phyloP scores from a whole-genome alignment of 1,140 invertebrate genomes.

The Aphaenogaster floridana region DNA sequence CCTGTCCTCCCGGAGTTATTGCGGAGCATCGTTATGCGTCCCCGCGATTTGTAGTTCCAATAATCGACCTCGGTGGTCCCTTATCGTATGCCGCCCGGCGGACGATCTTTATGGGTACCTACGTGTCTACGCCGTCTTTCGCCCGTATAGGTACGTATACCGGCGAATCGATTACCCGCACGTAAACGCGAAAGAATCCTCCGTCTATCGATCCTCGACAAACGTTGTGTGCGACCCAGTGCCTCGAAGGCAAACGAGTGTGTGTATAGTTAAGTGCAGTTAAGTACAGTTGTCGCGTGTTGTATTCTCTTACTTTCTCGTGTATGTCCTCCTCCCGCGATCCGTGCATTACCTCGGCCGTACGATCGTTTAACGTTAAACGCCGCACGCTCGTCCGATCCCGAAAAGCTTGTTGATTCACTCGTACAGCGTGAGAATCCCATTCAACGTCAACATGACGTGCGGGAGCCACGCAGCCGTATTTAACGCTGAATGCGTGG shows the following conservation, averaged over 20 bases:
- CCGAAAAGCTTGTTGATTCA: slow-evolving; percentile 26
- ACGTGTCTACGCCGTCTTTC: background rate
- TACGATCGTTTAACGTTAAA: slow-evolving; percentile 13
- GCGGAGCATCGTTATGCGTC: slow-evolving; percentile 39
- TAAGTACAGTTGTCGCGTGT: slow-evolving; percentile 27
- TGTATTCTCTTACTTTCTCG: slow-evolving; percentile 9
- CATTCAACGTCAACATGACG: slow-evolving; percentile 26
- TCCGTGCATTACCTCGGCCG: background rate
- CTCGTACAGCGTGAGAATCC: slow-evolving; percentile 14
- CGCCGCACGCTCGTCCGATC: slow-evolving; percentile 7
- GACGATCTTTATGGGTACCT: slow-evolving; percentile 29
- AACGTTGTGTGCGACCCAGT: slow-evolving; percentile 65
- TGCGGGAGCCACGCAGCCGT: background rate
- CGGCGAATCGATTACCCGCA: slow-evolving; percentile 68
- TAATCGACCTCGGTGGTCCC: slow-evolving; percentile 47
- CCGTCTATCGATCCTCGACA: slow-evolving; percentile 60
- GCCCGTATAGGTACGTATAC: background rate
- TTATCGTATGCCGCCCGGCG: slow-evolving; percentile 39
- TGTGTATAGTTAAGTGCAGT: slow-evolving; percentile 15
- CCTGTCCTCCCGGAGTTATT: slow-evolving; percentile 50
- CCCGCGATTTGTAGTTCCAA: slow-evolving; percentile 65
- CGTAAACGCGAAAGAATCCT: slow-evolving; percentile 70
- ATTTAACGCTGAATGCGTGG: slow-evolving; percentile 14
- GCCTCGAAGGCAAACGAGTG: slow-evolving; percentile 63
- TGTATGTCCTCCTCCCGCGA: background rate